Evolutionary conservation across 2,113 vertebrate species (phyloP).

Genomic region (Tyto alba): DNA sequence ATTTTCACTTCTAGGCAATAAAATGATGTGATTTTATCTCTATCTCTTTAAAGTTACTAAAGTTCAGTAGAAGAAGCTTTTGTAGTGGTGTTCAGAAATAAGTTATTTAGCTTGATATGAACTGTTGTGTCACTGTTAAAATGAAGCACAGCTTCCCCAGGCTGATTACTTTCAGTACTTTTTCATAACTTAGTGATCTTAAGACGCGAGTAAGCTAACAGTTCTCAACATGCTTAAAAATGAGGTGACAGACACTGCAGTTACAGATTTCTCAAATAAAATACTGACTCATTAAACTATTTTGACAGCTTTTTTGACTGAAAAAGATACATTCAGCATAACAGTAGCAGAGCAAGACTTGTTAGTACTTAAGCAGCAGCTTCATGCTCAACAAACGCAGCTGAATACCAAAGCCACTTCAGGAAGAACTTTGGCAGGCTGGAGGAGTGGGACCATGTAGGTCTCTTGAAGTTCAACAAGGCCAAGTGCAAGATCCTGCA

Average conservation of each 20-base stretch:
- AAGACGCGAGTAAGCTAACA: neutral
- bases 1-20: neutral
- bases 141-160: neutral
- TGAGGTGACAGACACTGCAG: neutral
- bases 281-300: neutral
- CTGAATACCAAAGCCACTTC: neutral
- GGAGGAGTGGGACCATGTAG: neutral
- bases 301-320: neutral
- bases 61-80: neutral
- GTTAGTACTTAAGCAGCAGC: neutral
- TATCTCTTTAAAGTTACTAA: neutral
- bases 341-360: neutral
- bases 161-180: accelerated
- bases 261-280: neutral
- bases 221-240: neutral
- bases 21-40: neutral
- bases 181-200: neutral
- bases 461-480: neutral
- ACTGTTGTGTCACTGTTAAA: neutral
- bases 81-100: neutral
- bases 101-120: neutral
- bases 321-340: neutral
- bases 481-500: neutral
- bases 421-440: neutral
- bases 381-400: neutral